Percentiles rank a stretch among this genome's conserved stretches.
These are phyloP conservation scores for Vandiemenella viatica DNA, from an alignment of 2,888 invertebrate genomes.

Conservation along the genomic window DNA sequence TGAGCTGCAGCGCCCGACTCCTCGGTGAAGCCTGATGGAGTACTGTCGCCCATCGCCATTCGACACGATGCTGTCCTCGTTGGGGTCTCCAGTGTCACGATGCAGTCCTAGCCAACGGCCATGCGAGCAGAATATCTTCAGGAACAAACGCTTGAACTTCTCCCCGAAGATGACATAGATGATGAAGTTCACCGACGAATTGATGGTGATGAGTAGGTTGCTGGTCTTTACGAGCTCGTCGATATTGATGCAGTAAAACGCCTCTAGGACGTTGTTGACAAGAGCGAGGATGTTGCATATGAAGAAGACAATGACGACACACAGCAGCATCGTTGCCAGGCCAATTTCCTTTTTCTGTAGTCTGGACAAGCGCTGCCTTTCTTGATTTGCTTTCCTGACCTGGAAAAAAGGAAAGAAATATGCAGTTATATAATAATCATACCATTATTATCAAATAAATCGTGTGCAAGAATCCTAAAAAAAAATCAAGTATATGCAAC, in stretches of 20 bases:
- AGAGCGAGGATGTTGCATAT: constrained; percentile 80
- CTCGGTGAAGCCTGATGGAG: constrained; percentile 20
- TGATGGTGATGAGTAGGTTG: constrained; percentile 88
- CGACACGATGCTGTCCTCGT: constrained; percentile 70
- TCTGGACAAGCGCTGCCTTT: constrained; percentile 76
- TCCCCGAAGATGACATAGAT: constrained; percentile 97
- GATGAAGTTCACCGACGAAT: constrained; percentile 94
- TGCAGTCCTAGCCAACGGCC: constrained; percentile 26
- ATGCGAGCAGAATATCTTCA: constrained; percentile 59
- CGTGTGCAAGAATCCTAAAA: too few relatives aligned
- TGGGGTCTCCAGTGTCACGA: constrained; percentile 41
- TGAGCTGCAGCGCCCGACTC: not conserved
- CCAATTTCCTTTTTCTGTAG: constrained; percentile 85
- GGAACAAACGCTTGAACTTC: constrained; percentile 80
- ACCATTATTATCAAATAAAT: too few relatives aligned
- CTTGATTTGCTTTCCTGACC: constrained; percentile 77
- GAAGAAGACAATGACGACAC: constrained; percentile 88
- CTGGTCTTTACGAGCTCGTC: constrained; percentile 63
- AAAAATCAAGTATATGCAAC: too few relatives aligned
- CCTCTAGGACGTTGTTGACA: constrained; percentile 73
- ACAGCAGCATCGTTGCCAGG: constrained; percentile 85
- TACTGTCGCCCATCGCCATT: constrained; percentile 54
- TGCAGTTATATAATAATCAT: too few relatives aligned
- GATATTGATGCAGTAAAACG: constrained; percentile 49
- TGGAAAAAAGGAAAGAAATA: constrained; percentile 29